These are phyloP conservation scores for Percina caprodes DNA, from an alignment of 2,113 vertebrate species.

Conservation along the genomic window DNA sequence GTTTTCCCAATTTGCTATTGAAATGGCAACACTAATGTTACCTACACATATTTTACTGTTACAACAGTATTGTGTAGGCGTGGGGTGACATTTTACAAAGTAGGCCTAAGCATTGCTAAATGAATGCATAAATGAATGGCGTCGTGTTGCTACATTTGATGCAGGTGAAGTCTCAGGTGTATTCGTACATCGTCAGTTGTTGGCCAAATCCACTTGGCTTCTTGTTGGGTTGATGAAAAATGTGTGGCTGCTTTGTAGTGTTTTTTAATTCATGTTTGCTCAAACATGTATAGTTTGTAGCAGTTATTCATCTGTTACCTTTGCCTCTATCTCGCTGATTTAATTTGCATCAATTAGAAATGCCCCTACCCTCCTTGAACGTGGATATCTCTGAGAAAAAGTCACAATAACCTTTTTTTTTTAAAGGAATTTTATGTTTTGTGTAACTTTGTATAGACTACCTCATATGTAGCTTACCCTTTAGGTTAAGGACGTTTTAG, in stretches of 20 bases:
- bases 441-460: neutral
- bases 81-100: no score
- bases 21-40: no score
- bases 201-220: neutral
- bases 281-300: neutral
- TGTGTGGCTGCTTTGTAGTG: neutral
- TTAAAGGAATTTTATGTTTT: neutral
- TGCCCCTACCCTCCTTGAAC: neutral
- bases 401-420: neutral
- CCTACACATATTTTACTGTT: neutral
- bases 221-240: neutral
- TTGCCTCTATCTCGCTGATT: constrained; percentile 14
- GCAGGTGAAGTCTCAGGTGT: neutral
- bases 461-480: no score
- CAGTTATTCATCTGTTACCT: neutral
- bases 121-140: neutral
- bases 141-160: neutral
- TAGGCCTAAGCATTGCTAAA: neutral
- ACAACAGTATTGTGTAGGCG: no score
- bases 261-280: neutral
- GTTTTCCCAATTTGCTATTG: neutral
- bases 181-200: neutral
- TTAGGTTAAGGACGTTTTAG: neutral
- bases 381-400: neutral
- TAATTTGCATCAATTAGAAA: constrained; percentile 16